A percentile compares a stretch with the other conserved stretches of the same genome.
Conservation (phyloP, 2,888 invertebrate species). For the Aporophyla nigra region DNA sequence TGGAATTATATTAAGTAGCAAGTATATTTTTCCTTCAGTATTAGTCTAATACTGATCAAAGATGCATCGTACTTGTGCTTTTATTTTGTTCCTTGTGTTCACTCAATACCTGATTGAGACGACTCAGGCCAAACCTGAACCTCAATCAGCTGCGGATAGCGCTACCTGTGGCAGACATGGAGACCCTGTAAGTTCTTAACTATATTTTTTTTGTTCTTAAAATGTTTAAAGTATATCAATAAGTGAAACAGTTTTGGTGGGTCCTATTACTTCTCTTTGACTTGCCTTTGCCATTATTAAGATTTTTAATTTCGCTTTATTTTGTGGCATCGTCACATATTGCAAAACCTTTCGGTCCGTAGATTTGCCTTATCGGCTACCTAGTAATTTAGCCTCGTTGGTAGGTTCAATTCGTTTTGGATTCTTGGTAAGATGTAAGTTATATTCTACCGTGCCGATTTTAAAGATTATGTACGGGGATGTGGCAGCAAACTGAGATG, state of each 20-base stretch:
- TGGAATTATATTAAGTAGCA: conserved; percentile 13
- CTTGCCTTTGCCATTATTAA: not conserved
- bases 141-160: not conserved
- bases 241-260: not conserved
- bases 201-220: not conserved
- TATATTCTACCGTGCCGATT: not conserved
- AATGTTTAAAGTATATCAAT: not conserved
- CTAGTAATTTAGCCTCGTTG: not conserved
- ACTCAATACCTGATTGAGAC: conserved; percentile 43
- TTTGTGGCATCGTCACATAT: not conserved
- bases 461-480: not conserved
- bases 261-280: not conserved
- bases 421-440: conserved; percentile 8
- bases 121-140: conserved; percentile 21
- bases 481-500: not conserved
- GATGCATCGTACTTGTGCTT: conserved; percentile 69
- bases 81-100: conserved; percentile 57
- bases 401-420: conserved; percentile 18
- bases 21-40: conserved; percentile 25
- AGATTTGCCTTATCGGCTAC: not conserved
- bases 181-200: conserved; percentile 38
- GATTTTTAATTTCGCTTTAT: not conserved
- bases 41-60: conserved; percentile 21
- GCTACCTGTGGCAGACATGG: conserved; percentile 39
- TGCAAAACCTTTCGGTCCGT: not conserved